Conservation (phyloP, 2,888 invertebrate species). For the Halictus quadricinctus region DNA sequence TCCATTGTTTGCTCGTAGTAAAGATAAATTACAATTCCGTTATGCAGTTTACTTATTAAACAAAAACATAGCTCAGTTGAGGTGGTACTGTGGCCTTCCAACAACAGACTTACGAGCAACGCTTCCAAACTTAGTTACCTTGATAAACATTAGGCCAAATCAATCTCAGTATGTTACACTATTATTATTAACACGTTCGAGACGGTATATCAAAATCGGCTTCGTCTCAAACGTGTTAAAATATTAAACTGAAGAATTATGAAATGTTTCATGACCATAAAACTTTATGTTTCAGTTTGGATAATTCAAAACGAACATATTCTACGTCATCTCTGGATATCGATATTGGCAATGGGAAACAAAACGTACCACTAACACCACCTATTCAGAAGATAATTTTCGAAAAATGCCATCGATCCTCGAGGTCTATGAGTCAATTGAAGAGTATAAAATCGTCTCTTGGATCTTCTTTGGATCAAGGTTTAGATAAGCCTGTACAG, state of each 20-base stretch:
- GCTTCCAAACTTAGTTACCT: conserved; percentile 87
- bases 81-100: conserved; percentile 89
- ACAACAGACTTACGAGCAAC: conserved; percentile 90
- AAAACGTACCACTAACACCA: conserved; percentile 73
- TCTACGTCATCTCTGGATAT: conserved; percentile 81
- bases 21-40: conserved; percentile 91
- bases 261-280: background rate
- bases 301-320: conserved; percentile 80
- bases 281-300: conserved; percentile 72
- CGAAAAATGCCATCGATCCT: conserved; percentile 76
- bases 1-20: conserved; percentile 91
- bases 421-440: conserved; percentile 76
- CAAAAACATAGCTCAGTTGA: conserved; percentile 96
- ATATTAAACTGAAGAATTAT: background rate
- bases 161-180: conserved; percentile 70
- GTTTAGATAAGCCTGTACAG: conserved; percentile 76
- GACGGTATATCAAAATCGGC: too few species aligned
- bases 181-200: background rate
- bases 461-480: conserved; percentile 80
- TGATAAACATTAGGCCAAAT: conserved; percentile 83
- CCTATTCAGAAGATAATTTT: conserved; percentile 78
- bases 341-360: conserved; percentile 74
- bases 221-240: background rate
- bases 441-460: conserved; percentile 76
- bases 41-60: conserved; percentile 96